Conservation (phyloP, 2,797 vertebrate genomes). For the Gymnodraco acuticeps region DNA sequence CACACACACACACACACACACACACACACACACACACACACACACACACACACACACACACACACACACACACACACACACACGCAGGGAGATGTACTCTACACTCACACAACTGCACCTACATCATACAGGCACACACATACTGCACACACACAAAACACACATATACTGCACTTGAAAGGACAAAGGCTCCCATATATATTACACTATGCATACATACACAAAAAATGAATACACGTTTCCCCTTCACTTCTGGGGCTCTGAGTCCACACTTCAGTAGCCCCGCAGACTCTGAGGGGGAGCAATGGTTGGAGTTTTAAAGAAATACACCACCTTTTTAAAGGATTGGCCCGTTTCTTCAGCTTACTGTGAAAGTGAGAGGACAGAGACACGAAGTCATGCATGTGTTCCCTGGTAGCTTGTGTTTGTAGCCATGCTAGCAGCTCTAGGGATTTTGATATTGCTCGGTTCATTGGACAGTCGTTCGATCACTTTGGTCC, state of each 20-base stretch:
- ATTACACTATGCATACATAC: background rate
- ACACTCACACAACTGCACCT: background rate
- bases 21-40: slow-evolving; percentile 9
- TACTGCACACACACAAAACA: background rate
- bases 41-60: slow-evolving; percentile 7
- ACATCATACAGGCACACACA: background rate
- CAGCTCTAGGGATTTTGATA: background rate
- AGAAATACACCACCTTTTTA: slow-evolving; percentile 4
- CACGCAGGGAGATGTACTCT: background rate
- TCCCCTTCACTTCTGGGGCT: slow-evolving; percentile 3
- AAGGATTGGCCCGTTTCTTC: background rate
- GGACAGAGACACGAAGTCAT: background rate
- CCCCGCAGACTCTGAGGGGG: background rate
- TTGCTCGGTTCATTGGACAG: background rate
- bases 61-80: background rate
- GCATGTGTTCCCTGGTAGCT: background rate
- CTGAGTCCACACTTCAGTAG: slow-evolving; percentile 18
- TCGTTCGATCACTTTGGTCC: background rate
- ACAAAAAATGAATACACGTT: slow-evolving; percentile 25
- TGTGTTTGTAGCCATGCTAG: background rate
- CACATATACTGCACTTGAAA: slow-evolving; percentile 1
- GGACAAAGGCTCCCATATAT: background rate
- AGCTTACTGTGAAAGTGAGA: background rate
- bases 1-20: background rate
- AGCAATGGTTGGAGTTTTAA: slow-evolving; percentile 2